Conservation (phyloP, 2,888 invertebrate genomes). For the Diloba caeruleocephala region DNA sequence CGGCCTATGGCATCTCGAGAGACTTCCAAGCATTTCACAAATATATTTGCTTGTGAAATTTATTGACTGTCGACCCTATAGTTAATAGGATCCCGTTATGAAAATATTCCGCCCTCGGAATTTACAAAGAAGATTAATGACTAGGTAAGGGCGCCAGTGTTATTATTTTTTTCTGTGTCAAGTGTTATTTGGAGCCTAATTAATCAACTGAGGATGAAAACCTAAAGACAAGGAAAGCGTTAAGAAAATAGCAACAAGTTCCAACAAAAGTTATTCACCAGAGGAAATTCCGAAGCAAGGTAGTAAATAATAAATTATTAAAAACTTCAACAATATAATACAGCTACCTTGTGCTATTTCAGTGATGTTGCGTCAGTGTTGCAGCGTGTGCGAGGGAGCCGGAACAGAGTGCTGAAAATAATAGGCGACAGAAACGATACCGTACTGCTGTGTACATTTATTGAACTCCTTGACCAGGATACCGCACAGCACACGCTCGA, state of each 20-base stretch:
- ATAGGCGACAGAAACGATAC: no score
- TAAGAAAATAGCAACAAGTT: conserved; percentile 25
- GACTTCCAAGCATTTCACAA: conserved; percentile 27
- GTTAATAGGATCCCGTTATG: conserved; percentile 13
- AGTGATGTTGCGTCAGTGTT: no score
- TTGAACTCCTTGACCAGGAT: no score
- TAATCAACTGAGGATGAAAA: conserved; percentile 22
- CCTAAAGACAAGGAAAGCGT: neutral
- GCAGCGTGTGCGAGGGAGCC: no score
- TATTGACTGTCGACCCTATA: conserved; percentile 29
- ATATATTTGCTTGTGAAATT: conserved; percentile 40
- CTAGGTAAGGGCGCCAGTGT: conserved; percentile 3
- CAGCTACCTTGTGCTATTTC: no score
- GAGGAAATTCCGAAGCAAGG: neutral
- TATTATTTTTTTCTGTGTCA: conserved; percentile 15
- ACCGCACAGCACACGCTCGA: no score
- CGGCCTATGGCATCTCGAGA: neutral
- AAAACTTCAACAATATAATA: no score
- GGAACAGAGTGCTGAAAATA: no score
- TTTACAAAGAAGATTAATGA: conserved; percentile 37
- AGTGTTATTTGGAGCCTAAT: conserved; percentile 24
- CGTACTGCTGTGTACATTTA: no score
- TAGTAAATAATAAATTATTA: no score
- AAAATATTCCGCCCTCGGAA: conserved; percentile 19
- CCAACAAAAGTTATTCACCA: neutral